phyloP scores from a whole-genome alignment of 1,140 invertebrate genomes.

The Ericerus pela region DNA sequence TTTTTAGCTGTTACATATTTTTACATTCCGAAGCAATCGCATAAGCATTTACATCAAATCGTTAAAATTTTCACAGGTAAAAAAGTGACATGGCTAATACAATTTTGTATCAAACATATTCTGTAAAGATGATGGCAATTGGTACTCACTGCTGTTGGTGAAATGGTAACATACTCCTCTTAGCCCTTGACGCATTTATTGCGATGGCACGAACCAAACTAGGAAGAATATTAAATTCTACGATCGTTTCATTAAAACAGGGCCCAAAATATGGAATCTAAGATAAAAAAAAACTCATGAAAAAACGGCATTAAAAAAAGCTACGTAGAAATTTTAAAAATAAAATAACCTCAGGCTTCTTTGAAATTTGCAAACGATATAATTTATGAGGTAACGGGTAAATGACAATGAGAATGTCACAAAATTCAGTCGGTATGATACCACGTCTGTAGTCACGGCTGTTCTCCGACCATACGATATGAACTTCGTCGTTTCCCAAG shows the following conservation, averaged over 20 bases:
- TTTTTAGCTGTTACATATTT: not conserved
- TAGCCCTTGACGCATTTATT: conserved; percentile 79
- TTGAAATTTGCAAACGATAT: conserved; percentile 65
- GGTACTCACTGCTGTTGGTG: conserved; percentile 72
- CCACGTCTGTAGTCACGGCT: conserved; percentile 85
- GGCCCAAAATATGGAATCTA: conserved; percentile 91
- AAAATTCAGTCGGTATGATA: conserved; percentile 97
- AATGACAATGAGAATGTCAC: conserved; percentile 93
- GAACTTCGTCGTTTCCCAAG: conserved; percentile 96
- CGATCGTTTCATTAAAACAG: conserved; percentile 84
- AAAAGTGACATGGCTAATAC: too few species aligned
- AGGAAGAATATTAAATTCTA: conserved; percentile 66
- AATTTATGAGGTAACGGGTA: conserved; percentile 77
- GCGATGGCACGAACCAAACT: conserved; percentile 81
- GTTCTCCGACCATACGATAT: conserved; percentile 99
- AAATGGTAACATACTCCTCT: conserved; percentile 68
- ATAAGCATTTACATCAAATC: too few species aligned
- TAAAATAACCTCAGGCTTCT: conserved; percentile 61
- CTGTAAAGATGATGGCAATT: not conserved
- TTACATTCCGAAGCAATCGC: not conserved
- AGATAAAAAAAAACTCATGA: conserved; percentile 20
- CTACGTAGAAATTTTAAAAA: not conserved
- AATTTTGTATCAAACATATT: too few species aligned
- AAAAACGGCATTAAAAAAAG: conserved; percentile 7
- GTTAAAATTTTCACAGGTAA: too few species aligned